Conservation (phyloP, 2,113 vertebrate genomes). For the Burhinus bistriatus region DNA sequence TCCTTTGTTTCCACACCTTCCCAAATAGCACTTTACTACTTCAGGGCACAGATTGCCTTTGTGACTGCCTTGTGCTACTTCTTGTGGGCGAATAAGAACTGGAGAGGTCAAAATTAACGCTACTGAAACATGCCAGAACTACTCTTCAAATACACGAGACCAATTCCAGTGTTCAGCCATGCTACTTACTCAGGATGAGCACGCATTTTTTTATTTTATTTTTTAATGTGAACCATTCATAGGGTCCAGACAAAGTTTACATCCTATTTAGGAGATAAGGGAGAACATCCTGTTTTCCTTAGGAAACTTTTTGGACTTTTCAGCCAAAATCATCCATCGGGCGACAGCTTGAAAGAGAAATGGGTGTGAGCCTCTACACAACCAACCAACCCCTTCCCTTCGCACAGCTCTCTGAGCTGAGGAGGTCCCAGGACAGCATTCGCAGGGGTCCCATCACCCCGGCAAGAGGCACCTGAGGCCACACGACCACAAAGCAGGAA, state of each 20-base stretch:
- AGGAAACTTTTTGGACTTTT: background rate
- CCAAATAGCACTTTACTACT: background rate
- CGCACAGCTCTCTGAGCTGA: background rate
- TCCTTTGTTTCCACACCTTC: background rate
- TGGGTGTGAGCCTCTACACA: background rate
- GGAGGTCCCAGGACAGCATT: background rate
- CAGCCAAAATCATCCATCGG: accelerated
- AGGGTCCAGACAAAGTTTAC: background rate
- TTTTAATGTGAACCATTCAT: background rate
- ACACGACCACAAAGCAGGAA: background rate
- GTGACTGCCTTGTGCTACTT: background rate
- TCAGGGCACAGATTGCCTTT: background rate
- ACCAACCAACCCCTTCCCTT: background rate
- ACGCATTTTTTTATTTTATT: background rate
- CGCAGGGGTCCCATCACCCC: background rate
- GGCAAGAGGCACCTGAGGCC: background rate
- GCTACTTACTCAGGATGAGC: background rate
- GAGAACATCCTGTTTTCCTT: background rate
- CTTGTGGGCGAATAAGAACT: background rate
- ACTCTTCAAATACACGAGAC: accelerated
- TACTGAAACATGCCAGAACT: background rate
- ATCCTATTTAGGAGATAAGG: background rate
- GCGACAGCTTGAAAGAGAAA: background rate
- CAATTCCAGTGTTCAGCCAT: background rate
- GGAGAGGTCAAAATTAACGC: background rate